Conservation (phyloP, 2,113 vertebrate species). For the Aspidoscelis tigris region DNA sequence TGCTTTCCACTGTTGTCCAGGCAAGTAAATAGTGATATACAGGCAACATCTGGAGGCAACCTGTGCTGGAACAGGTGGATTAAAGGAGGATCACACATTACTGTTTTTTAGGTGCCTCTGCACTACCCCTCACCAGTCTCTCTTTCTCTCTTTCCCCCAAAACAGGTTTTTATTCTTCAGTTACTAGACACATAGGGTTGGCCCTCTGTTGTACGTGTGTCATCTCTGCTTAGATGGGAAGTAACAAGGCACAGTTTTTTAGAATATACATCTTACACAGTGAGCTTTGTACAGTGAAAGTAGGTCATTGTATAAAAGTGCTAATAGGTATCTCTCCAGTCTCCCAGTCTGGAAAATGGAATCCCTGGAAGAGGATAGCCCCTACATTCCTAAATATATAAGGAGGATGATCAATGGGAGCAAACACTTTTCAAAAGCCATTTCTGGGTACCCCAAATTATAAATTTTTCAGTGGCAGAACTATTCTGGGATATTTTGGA, state of each 20-base stretch:
- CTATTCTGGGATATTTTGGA: not conserved
- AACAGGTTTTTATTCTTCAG: not conserved
- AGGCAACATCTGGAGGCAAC: too few relatives aligned
- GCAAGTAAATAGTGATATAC: too few relatives aligned
- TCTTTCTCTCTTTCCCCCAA: not conserved
- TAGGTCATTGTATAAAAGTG: not conserved
- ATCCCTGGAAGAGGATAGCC: not conserved
- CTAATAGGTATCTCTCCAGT: not conserved
- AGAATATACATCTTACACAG: not conserved
- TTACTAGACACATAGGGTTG: not conserved
- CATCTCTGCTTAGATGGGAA: not conserved
- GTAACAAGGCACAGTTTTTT: rapidly evolving
- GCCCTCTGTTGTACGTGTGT: not conserved
- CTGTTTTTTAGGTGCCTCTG: too few relatives aligned
- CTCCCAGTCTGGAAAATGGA: not conserved
- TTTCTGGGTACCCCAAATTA: not conserved
- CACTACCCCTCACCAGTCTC: too few relatives aligned
- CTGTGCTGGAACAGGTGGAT: too few relatives aligned
- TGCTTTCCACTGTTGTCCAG: too few relatives aligned
- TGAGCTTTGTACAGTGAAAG: not conserved
- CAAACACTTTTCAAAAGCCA: not conserved
- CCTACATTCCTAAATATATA: rapidly evolving
- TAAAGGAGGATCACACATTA: too few relatives aligned
- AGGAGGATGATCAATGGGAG: not conserved
- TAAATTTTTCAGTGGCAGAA: not conserved